Evolutionary conservation across 2,888 invertebrate genomes (phyloP), one percentile per base, ranked within the genome.

Genomic region (Drosophila aldrichi): DNA sequence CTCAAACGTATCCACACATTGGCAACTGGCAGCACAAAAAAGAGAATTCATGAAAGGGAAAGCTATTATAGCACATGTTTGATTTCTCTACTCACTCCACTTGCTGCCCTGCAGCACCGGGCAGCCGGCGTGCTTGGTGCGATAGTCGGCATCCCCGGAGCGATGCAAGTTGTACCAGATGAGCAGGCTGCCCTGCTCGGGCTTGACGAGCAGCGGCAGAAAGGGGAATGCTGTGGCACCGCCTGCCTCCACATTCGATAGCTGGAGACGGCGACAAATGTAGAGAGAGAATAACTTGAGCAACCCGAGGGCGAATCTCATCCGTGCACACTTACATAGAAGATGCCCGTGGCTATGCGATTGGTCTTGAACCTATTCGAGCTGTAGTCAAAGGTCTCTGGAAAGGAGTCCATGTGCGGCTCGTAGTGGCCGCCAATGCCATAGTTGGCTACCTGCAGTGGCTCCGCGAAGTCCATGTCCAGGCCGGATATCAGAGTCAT

Each of bases 171-270:
- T 92, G 56, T 91, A 86, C 92, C 92, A 92, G 46, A 92, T 89
- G n/a, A 92, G 79, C 12, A 91, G 94, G 41, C 94, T 92, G 43
- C 95, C 95, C 90, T 97, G 97, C 86, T 95, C 95, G 0, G 99
- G 99, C 94, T 96, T 97, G 56, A 99, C 94, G 44, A 97, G 95
- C 41, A 97, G 94, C 2, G 96, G 96, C 16, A 99, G 94, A 80
- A 96, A 95, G 1, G 99, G 97, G 93, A 99, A 99, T 9, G 99
- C 99, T 0, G 99, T 99, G 2, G 98, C 98, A 14, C 99, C 99
- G 2, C 99, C 99, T 91, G 97, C 98, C 43, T 96, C 96, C n/a
- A 99, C 99, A 91, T 98, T 97, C 61, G 97, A 97, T 96, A 99
- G 97, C 98, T 99, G 9, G 5, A 12, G 9, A 29, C 10, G 3